Base-by-base conservation (phyloP, 2,888 invertebrate species). In the Lampropteryx suffumata region DNA sequence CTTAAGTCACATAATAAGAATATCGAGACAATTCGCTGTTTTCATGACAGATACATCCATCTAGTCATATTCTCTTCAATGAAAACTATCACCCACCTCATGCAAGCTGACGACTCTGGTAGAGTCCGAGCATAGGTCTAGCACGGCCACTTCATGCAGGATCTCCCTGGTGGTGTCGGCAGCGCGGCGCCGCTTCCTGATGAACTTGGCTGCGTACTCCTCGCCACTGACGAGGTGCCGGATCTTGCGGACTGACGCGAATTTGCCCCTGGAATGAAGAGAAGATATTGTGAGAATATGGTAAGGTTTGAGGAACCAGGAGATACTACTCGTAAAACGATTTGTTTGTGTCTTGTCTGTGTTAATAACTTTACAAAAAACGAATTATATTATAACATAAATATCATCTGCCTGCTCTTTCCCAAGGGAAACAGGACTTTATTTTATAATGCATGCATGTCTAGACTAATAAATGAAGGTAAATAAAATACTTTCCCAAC, bases 121-220 rank as follows among this genome's bases (percentile, higher is more conserved):
- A 77, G 95, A 94, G 71, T 94, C 93, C 40, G 95, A 92, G 82
- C 97, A 97, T 60, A 97, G 92, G 76, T 96, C 95, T 59, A 98
- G 92, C 64, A 98, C 97, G 42, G 97, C 97, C 61, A 98, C 96
- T 87, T 99, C 99, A 86, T 98, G 97, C 64, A 97, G 93, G 69
- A 98, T 96, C 86, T 98, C 97, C 65, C 96, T 94, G 75, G 94
- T 94, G 68, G 95, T 95, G 84, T 96, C 96, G 62, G 94, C 93
- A 62, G 97, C 95, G 66, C 97, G 95, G 80, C 98, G 94, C 70
- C 98, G 92, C 79, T 98, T 95, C 84, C 97, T 95, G 65, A 98
- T 95, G 86, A 97, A 97, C 91, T 99, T 99, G 59, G 98, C 98
- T n/a, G 98, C 99, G 88, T 96, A 98, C 78, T 96, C 95, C 73